A percentile compares a stretch with the other conserved stretches of the same genome.
Conservation (phyloP, 2,797 vertebrate species). For the Periparus ater region DNA sequence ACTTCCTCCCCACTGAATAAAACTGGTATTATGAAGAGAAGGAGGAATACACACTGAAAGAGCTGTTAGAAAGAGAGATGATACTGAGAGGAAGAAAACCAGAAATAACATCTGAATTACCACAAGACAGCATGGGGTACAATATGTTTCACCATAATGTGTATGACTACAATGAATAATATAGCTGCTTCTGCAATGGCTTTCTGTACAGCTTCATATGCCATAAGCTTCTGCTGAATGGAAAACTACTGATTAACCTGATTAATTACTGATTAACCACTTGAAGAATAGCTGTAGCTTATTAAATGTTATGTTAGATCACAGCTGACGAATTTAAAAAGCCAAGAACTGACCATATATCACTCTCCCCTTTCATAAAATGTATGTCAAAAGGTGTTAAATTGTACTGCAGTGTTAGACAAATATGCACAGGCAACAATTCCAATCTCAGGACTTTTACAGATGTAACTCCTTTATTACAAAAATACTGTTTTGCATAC, state of each 20-base stretch:
- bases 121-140: background rate
- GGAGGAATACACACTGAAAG: background rate
- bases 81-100: background rate
- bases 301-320: background rate
- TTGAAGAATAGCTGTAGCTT: background rate
- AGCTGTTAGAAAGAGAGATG: background rate
- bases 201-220: background rate
- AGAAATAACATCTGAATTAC: constrained; percentile 7
- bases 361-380: background rate
- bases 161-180: background rate
- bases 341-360: background rate
- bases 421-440: background rate
- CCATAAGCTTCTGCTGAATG: background rate
- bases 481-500: background rate
- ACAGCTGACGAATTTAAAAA: background rate
- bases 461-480: background rate
- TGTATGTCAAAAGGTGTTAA: background rate
- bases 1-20: background rate
- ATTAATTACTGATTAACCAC: background rate
- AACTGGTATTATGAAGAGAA: background rate
- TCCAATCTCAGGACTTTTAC: background rate
- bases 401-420: background rate
- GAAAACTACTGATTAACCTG: background rate
- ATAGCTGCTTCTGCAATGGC: background rate
- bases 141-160: constrained; percentile 15